These are phyloP conservation scores for Xestia sexstrigata DNA, from an alignment of 2,888 invertebrate genomes.

Conservation along the genomic window DNA sequence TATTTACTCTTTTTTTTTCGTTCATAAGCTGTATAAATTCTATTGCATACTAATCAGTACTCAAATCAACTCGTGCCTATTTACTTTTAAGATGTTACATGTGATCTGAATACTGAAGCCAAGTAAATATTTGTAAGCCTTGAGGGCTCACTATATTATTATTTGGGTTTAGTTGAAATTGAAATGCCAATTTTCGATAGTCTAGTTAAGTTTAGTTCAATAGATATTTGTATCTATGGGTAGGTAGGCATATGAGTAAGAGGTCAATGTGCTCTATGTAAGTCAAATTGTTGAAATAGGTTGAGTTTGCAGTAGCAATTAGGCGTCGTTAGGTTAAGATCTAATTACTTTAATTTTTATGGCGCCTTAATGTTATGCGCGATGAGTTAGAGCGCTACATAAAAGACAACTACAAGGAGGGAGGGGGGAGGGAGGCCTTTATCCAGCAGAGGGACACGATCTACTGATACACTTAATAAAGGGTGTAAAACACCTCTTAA, in stretches of 20 bases:
- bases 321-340: background rate
- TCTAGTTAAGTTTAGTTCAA: background rate
- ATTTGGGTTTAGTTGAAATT: slow-evolving; percentile 6
- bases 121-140: slow-evolving; percentile 12
- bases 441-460: no score
- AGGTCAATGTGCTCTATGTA: background rate
- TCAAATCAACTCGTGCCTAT: background rate
- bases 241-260: background rate
- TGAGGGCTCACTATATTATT: background rate
- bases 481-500: no score
- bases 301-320: background rate
- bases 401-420: no score
- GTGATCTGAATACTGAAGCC: slow-evolving; percentile 8
- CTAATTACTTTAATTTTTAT: background rate
- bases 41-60: slow-evolving; percentile 9
- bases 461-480: no score
- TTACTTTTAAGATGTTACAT: slow-evolving; percentile 7
- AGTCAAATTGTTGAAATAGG: background rate
- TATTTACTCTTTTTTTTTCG: background rate
- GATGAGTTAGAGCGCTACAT: background rate
- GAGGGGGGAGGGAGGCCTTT: no score
- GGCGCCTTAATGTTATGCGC: background rate
- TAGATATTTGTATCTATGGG: background rate
- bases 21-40: background rate
- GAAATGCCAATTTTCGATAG: slow-evolving; percentile 10